Evolutionary conservation across 1,140 invertebrate species (phyloP).

Genomic region (Homarus americanus): DNA sequence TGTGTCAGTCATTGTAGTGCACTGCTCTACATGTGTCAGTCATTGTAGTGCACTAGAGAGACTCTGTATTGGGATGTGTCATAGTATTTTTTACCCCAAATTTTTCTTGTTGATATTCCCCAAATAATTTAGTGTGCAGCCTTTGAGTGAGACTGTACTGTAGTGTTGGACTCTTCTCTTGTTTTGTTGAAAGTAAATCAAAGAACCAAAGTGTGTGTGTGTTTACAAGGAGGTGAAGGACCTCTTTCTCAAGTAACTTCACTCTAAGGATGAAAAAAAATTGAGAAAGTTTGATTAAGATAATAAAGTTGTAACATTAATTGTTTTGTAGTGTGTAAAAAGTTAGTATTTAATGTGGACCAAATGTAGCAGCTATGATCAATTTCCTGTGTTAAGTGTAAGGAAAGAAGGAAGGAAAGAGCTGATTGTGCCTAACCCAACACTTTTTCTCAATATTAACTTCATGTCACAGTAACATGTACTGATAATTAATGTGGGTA

Average conservation of each 20-base stretch:
- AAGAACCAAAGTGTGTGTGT: neutral
- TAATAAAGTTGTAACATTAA: neutral
- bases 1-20: neutral
- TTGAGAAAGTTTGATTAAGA: too few relatives aligned
- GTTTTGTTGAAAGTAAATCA: neutral
- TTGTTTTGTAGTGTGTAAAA: neutral
- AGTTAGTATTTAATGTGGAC: constrained; percentile 4
- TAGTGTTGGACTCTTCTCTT: neutral
- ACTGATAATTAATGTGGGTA: neutral
- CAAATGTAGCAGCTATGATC: neutral
- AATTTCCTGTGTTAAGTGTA: neutral
- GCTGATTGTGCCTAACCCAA: too few relatives aligned
- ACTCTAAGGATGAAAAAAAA: neutral
- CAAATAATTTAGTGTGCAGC: neutral
- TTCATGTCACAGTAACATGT: neutral
- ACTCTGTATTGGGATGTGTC: neutral
- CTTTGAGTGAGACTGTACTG: neutral
- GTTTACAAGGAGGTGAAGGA: neutral
- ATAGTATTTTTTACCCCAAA: neutral
- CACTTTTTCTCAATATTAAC: too few relatives aligned
- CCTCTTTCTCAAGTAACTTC: neutral
- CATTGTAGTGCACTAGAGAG: too few relatives aligned
- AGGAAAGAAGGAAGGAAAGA: neutral
- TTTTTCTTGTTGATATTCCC: neutral
- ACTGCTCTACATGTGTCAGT: neutral